A percentile compares a stretch with the other conserved stretches of the same genome.
Evolutionary conservation across 2,888 invertebrate species (phyloP).

Genomic region (Dendrolimus houi): DNA sequence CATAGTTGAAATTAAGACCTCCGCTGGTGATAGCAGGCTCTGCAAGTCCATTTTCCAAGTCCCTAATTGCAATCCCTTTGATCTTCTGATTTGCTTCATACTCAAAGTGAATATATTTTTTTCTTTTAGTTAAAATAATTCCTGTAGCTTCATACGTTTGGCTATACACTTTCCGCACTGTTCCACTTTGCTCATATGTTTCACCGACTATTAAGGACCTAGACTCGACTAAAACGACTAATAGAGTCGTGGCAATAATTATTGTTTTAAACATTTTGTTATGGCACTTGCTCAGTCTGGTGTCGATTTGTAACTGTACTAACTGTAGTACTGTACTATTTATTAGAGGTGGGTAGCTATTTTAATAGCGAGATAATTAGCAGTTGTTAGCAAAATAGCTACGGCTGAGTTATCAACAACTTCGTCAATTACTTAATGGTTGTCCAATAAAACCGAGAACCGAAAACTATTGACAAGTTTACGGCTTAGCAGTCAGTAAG

Average conservation of each 20-base stretch:
- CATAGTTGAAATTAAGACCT: constrained; percentile 54
- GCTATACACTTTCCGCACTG: constrained; percentile 42
- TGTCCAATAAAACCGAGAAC: too few species aligned
- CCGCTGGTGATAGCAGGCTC: constrained; percentile 56
- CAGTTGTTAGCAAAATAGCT: too few species aligned
- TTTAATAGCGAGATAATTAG: too few species aligned
- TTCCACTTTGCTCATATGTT: constrained; percentile 34
- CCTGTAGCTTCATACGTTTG: constrained; percentile 24
- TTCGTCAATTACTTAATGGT: too few species aligned
- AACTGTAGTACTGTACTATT: too few species aligned
- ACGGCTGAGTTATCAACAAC: too few species aligned
- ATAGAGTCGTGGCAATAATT: constrained; percentile 21
- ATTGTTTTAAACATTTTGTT: constrained; percentile 33
- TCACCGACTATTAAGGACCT: constrained; percentile 52
- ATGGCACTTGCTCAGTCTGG: too few species aligned
- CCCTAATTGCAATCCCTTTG: constrained; percentile 60
- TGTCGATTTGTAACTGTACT: too few species aligned
- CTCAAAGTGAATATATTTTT: constrained; percentile 40
- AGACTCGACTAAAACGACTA: constrained; percentile 21
- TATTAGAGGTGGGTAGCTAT: too few species aligned
- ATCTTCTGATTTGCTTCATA: constrained; percentile 47
- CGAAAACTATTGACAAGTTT: too few species aligned
- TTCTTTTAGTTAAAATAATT: constrained; percentile 44
- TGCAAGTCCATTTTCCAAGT: constrained; percentile 51
- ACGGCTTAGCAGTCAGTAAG: too few species aligned